Evolutionary conservation across 2,113 vertebrate genomes (phyloP).

Genomic region (Ammodytes dubius): DNA sequence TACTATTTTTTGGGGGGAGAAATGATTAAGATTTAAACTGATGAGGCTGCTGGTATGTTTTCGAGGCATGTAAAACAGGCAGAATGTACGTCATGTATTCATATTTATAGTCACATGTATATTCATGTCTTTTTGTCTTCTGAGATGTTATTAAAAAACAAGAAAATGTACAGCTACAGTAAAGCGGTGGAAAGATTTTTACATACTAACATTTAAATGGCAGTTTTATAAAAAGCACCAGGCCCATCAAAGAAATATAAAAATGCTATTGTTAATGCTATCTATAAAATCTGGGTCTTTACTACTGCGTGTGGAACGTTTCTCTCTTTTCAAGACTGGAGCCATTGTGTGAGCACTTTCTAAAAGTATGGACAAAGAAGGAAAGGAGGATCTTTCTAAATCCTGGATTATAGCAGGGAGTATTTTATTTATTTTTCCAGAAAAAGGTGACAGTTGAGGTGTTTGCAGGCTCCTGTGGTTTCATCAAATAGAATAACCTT

Average conservation of each 20-base stretch:
- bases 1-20: constrained; percentile 30
- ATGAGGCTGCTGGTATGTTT: constrained; percentile 25
- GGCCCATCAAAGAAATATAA: neutral
- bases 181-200: constrained; percentile 14
- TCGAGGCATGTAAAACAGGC: constrained; percentile 11
- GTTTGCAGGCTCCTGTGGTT: constrained; percentile 59
- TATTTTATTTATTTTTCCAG: constrained; percentile 67
- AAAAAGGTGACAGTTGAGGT: constrained; percentile 53
- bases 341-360: constrained; percentile 43
- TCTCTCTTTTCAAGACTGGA: constrained; percentile 27
- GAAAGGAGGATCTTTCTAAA: constrained; percentile 24
- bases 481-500: constrained; percentile 66
- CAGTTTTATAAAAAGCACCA: constrained; percentile 1
- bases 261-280: constrained; percentile 14
- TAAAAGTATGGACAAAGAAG: constrained; percentile 55
- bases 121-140: constrained; percentile 4
- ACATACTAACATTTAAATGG: constrained; percentile 20
- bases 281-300: constrained; percentile 35
- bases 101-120: constrained; percentile 14
- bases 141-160: constrained; percentile 12
- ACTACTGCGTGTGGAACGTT: neutral
- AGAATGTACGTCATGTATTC: constrained; percentile 7
- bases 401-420: constrained; percentile 41
- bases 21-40: constrained; percentile 29
- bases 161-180: constrained; percentile 16